A percentile compares a stretch with the other conserved stretches of the same genome.
Conservation (phyloP, 2,797 vertebrate species). For the Micrastur ruficollis region DNA sequence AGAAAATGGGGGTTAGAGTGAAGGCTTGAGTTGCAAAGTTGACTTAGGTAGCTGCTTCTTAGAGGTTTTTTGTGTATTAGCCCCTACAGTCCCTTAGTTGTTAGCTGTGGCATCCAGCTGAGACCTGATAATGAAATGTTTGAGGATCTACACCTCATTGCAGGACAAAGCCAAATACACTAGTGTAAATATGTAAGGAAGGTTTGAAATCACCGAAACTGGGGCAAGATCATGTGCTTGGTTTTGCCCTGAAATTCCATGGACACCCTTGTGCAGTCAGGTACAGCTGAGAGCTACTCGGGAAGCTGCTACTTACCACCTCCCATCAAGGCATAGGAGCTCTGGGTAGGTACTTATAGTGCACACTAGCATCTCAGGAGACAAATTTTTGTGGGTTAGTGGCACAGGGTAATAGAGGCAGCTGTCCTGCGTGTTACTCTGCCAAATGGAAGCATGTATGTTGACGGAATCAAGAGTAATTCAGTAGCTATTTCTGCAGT, state of each 20-base stretch:
- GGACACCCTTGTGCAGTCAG: accelerated
- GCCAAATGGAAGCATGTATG: neutral
- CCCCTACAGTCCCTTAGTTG: neutral
- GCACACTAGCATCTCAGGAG: neutral
- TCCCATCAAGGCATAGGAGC: neutral
- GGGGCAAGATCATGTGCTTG: neutral
- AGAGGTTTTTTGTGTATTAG: neutral
- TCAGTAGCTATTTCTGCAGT: neutral
- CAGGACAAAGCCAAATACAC: neutral
- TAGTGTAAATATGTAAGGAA: neutral
- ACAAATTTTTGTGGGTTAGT: neutral
- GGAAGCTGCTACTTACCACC: neutral
- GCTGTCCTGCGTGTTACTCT: neutral
- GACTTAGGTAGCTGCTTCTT: neutral
- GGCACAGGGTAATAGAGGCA: neutral
- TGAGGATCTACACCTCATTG: neutral
- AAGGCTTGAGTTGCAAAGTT: neutral
- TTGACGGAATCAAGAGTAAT: neutral
- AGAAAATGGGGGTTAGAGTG: neutral
- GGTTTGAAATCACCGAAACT: neutral
- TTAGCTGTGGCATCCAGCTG: neutral
- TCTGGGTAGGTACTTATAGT: neutral
- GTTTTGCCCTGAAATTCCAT: neutral
- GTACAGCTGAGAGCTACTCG: accelerated
- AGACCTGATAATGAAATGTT: neutral